A percentile compares a stretch with the other conserved stretches of the same genome.
phyloP scores from a whole-genome alignment of 2,888 invertebrate genomes.

The Eilema caniola region DNA sequence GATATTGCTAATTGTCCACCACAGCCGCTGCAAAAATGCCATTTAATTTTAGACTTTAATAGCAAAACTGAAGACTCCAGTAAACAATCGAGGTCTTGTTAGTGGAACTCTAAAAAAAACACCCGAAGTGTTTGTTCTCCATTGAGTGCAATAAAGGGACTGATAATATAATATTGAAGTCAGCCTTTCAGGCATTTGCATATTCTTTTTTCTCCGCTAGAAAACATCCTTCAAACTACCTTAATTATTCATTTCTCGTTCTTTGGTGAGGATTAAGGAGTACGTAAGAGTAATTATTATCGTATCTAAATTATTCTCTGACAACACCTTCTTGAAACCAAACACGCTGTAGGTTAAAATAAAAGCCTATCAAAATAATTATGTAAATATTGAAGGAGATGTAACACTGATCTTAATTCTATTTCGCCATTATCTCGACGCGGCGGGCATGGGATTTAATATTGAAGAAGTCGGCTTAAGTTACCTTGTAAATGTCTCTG shows the following conservation, averaged over 20 bases:
- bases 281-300: too few species aligned
- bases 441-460: constrained; percentile 60
- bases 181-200: too few species aligned
- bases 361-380: constrained; percentile 56
- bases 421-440: constrained; percentile 64
- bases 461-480: constrained; percentile 48
- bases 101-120: too few species aligned
- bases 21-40: too few species aligned
- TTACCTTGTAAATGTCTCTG: constrained; percentile 37
- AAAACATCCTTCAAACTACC: not conserved
- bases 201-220: not conserved
- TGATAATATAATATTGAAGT: too few species aligned
- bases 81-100: too few species aligned
- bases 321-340: constrained; percentile 26
- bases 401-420: constrained; percentile 66
- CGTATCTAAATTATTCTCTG: not conserved
- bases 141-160: too few species aligned
- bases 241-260: not conserved
- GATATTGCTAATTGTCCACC: too few species aligned
- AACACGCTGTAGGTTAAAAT: constrained; percentile 32
- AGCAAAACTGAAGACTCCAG: too few species aligned
- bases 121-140: too few species aligned
- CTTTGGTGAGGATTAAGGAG: too few species aligned
- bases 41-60: too few species aligned
- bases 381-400: constrained; percentile 58